Base-by-base conservation (phyloP, 1,140 invertebrate species). In the Diabrotica virgifera region DNA sequence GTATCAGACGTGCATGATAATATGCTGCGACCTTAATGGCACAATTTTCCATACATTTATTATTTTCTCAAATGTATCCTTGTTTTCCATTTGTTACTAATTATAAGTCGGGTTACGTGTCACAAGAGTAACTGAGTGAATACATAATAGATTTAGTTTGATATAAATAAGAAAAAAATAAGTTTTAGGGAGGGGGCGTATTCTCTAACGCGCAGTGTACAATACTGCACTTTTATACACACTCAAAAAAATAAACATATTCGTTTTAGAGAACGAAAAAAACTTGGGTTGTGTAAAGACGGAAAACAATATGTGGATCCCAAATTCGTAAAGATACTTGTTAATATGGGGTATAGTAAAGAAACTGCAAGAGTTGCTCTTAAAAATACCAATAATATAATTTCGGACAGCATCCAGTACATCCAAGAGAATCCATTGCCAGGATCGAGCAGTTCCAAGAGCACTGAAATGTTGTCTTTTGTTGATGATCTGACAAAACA, bases 341-440 rank as follows among this genome's bases (percentile, higher is more conserved):
- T 83, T 36, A 82, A 82, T 38, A 91, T 92, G 90, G 89, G 90
- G 0, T 92, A 82, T 79, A 70, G 81, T 8, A 80, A 81, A 5
- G 77, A 81, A 6, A 74, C 84, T 9, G 84, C 87, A 3, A 72
- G 81, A 0, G 67, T 79, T 8, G 89, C 90, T 0, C 76, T 92
- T 13, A 80, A 83, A 65, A 82, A 84, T 65, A 77, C 83, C 11
- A 87, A 91, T 70, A 92, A 92, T 79, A 81, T 88, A 74, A 80
- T 89, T 5, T 81, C 82, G 2, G 77, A 82, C 50, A 89, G 89
- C 24, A 80, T 92, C 51, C 83, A 87, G 65, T 80, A 87, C 60
- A 81, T 89, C 61, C 82, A 85, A 72, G 84, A 87, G 56, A 80
- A 85, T 65, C 84, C 85, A 1, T 80, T 84, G 13, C 71, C 75